Evolutionary conservation across 2,888 invertebrate species (phyloP).

Genomic region (Sturmia bella): DNA sequence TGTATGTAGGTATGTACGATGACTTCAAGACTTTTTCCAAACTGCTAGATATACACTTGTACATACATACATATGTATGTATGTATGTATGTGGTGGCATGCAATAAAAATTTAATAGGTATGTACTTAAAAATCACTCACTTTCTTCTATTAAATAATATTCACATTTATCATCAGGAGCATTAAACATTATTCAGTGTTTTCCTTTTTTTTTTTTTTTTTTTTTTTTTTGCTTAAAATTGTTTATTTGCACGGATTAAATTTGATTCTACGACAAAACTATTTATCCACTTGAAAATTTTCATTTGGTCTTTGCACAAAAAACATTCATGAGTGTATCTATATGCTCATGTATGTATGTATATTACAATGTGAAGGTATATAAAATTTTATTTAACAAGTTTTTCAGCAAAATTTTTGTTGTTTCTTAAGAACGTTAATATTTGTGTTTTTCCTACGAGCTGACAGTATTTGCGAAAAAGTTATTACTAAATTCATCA

Average conservation of each 20-base stretch:
- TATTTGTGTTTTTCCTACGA: slow-evolving; percentile 42
- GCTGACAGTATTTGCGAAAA: slow-evolving; percentile 64
- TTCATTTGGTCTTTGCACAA: slow-evolving; percentile 20
- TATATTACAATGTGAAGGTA: neutral
- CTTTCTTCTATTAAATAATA: slow-evolving; percentile 37
- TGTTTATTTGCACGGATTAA: neutral
- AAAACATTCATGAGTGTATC: neutral
- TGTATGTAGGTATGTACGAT: slow-evolving; percentile 8
- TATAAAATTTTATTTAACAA: slow-evolving; percentile 50
- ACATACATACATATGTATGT: neutral
- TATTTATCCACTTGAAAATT: slow-evolving; percentile 26
- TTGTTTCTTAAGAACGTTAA: slow-evolving; percentile 52
- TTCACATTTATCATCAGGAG: slow-evolving; percentile 25
- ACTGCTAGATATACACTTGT: slow-evolving; percentile 28
- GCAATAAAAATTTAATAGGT: slow-evolving; percentile 1
- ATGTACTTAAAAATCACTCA: slow-evolving; percentile 52
- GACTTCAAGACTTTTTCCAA: slow-evolving; percentile 55
- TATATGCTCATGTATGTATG: neutral
- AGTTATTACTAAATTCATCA: slow-evolving; percentile 67
- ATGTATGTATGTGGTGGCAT: neutral
- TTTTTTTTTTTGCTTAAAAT: neutral
- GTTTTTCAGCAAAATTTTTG: slow-evolving; percentile 34
- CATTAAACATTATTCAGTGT: neutral
- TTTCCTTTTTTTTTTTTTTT: neutral
- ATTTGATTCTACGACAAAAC: slow-evolving; percentile 1